A percentile compares a stretch with the other conserved stretches of the same genome.
Evolutionary conservation across 2,113 vertebrate genomes (phyloP).

Genomic region (Crotalus helleri): DNA sequence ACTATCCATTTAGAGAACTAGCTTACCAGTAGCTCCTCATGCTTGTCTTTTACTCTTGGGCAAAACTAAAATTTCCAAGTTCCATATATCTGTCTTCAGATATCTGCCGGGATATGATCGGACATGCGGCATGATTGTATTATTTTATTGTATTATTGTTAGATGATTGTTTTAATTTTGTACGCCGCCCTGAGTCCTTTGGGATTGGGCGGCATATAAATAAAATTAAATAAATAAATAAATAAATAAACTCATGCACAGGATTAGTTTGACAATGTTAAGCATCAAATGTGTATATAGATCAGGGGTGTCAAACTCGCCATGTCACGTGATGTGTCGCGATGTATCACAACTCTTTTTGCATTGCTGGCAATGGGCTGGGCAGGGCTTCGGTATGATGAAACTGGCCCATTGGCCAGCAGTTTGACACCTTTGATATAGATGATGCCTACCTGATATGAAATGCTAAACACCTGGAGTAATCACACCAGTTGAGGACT

Average conservation of each 20-base stretch:
- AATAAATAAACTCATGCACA: neutral
- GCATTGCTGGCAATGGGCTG: no score
- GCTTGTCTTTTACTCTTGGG: neutral
- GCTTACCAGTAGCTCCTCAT: neutral
- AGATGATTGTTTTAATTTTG: no score
- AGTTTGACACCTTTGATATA: neutral
- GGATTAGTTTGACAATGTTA: neutral
- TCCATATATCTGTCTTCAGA: neutral
- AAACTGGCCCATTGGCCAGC: accelerated
- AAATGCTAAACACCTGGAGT: neutral
- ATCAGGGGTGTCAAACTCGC: no score
- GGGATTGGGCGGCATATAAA: no score
- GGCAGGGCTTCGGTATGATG: no score
- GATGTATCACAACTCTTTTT: no score
- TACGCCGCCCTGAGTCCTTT: no score
- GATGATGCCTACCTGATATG: neutral
- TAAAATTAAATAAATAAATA: no score
- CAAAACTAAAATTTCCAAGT: neutral
- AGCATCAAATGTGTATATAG: neutral
- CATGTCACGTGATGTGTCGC: no score
- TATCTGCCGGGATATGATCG: no score
- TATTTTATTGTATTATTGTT: no score
- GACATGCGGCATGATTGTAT: no score
- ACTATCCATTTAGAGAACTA: neutral
- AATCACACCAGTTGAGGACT: neutral